A percentile compares a stretch with the other conserved stretches of the same genome.
Conservation (phyloP, 2,888 invertebrate genomes). For the Drosophila colorata region DNA sequence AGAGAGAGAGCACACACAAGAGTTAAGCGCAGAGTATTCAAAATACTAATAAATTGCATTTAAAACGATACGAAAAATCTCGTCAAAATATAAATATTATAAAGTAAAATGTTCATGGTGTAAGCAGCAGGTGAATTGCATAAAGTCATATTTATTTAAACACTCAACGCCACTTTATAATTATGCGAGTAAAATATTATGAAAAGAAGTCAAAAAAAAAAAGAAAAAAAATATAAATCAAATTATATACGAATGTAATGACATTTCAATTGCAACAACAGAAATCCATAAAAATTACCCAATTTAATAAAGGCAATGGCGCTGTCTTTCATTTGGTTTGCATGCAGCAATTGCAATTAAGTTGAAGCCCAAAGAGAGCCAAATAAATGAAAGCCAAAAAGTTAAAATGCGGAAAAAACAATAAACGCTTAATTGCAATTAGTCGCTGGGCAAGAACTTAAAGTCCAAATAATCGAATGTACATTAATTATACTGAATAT, state of each 20-base stretch:
- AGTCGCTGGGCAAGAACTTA: slow-evolving; percentile 49
- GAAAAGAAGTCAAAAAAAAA: background rate
- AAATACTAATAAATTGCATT: slow-evolving; percentile 74
- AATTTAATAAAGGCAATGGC: slow-evolving; percentile 19
- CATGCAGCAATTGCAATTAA: slow-evolving; percentile 19
- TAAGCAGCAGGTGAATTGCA: slow-evolving; percentile 26
- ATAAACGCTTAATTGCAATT: slow-evolving; percentile 71
- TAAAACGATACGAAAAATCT: slow-evolving; percentile 56
- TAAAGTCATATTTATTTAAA: slow-evolving; percentile 60
- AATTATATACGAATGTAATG: background rate
- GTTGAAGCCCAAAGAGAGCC: slow-evolving; percentile 20
- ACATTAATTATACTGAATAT: slow-evolving; percentile 42
- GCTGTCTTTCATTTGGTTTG: slow-evolving; percentile 18
- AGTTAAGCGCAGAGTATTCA: slow-evolving; percentile 56
- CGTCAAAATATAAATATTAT: slow-evolving; percentile 3
- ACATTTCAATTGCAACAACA: slow-evolving; percentile 2
- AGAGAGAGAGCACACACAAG: slow-evolving; percentile 20
- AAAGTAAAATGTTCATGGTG: slow-evolving; percentile 7
- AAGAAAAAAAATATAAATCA: background rate
- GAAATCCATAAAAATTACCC: slow-evolving; percentile 5
- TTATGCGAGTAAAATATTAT: slow-evolving; percentile 19
- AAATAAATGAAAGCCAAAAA: slow-evolving; percentile 40
- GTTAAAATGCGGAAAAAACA: slow-evolving; percentile 21
- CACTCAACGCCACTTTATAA: slow-evolving; percentile 59
- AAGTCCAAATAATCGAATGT: slow-evolving; percentile 53